These are phyloP conservation scores for Montipora foliosa DNA, from an alignment of 64 coral and sea anemone species.

Conservation along the genomic window DNA sequence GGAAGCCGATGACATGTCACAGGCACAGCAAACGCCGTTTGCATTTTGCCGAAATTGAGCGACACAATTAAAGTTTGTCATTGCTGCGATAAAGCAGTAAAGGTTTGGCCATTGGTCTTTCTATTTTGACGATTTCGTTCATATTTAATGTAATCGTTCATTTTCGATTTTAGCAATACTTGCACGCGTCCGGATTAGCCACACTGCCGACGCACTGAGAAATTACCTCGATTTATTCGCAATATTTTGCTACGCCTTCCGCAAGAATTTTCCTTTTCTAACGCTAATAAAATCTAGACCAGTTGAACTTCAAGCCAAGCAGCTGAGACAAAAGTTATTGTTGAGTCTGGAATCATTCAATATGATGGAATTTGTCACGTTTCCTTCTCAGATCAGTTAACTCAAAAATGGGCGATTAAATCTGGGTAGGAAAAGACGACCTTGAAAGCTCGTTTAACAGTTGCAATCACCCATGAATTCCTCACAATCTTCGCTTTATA, in stretches of 20 bases:
- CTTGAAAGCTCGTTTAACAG: background rate
- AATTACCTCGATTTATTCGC: background rate
- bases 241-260: slow-evolving; percentile 44
- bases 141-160: slow-evolving; percentile 81
- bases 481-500: slow-evolving; percentile 18
- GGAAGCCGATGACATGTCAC: slow-evolving; percentile 55
- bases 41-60: slow-evolving; percentile 12
- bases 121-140: slow-evolving; percentile 49
- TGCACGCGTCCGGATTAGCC: slow-evolving; percentile 57
- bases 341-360: slow-evolving; percentile 40
- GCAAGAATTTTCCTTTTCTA: background rate
- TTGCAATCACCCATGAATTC: background rate
- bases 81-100: background rate
- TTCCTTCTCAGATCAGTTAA: slow-evolving; percentile 40
- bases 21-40: slow-evolving; percentile 1
- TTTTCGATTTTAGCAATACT: slow-evolving; percentile 79
- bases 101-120: background rate
- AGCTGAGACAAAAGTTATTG: slow-evolving; percentile 2
- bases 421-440: slow-evolving; percentile 43
- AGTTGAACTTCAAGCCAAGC: slow-evolving; percentile 11
- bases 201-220: background rate
- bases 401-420: slow-evolving; percentile 65
- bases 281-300: background rate
- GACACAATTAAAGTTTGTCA: background rate
- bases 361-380: slow-evolving; percentile 67